These are phyloP conservation scores for Xestia ashworthii DNA, from an alignment of 2,888 invertebrate species.

Conservation along the genomic window DNA sequence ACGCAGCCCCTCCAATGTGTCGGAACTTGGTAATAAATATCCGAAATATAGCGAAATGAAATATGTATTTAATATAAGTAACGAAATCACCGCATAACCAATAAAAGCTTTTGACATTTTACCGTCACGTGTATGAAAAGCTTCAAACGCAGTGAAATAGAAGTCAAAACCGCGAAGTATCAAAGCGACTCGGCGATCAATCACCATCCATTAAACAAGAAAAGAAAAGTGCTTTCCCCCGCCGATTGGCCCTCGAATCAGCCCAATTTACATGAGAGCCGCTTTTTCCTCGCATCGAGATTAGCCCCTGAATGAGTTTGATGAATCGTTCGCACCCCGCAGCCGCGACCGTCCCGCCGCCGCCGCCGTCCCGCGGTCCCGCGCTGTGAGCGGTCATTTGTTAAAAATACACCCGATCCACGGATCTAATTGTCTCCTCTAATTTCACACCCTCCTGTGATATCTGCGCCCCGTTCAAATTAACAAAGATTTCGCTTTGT, in stretches of 20 bases:
- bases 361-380: conserved; percentile 71
- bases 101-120: conserved; percentile 65
- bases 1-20: conserved; percentile 16
- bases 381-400: conserved; percentile 87
- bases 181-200: conserved; percentile 88
- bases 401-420: conserved; percentile 91
- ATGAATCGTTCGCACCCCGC: conserved; percentile 88
- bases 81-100: conserved; percentile 52
- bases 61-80: conserved; percentile 17
- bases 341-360: conserved; percentile 76
- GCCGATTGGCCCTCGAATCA: conserved; percentile 89
- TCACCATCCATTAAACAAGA: conserved; percentile 91
- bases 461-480: conserved; percentile 84
- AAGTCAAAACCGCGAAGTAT: conserved; percentile 89
- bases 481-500: conserved; percentile 77
- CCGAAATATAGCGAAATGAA: conserved; percentile 30
- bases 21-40: conserved; percentile 25
- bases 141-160: conserved; percentile 84
- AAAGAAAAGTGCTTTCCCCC: conserved; percentile 90
- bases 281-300: conserved; percentile 90
- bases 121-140: conserved; percentile 71
- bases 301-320: conserved; percentile 90
- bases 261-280: conserved; percentile 91
- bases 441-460: conserved; percentile 89
- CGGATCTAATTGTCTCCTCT: conserved; percentile 90